A percentile compares a stretch with the other conserved stretches of the same genome.
These are phyloP conservation scores for Argyra leucocephala DNA, from an alignment of 2,888 invertebrate genomes.

Conservation along the genomic window DNA sequence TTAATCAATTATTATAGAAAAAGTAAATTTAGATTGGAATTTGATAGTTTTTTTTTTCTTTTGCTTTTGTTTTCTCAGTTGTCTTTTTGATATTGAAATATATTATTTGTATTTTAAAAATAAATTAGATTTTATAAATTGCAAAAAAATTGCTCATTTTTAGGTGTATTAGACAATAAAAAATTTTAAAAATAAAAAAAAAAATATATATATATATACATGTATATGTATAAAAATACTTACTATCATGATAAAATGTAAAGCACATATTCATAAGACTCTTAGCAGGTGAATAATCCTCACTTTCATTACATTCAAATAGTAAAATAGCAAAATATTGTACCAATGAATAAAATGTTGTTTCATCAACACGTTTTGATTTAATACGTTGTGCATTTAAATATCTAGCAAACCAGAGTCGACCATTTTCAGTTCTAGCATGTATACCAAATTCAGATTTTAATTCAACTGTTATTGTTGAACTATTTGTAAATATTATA, in stretches of 20 bases:
- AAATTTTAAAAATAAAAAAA: too few species aligned
- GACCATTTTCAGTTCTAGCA: conserved; percentile 53
- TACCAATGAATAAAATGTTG: conserved; percentile 58
- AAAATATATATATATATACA: too few species aligned
- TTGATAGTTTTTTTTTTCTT: too few species aligned
- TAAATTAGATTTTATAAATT: too few species aligned
- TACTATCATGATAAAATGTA: conserved; percentile 61
- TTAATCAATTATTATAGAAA: too few species aligned
- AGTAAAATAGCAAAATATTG: conserved; percentile 62
- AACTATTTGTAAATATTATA: conserved; percentile 51
- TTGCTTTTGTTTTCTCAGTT: too few species aligned
- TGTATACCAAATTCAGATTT: conserved; percentile 60
- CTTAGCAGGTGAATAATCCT: conserved; percentile 61
- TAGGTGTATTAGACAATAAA: too few species aligned
- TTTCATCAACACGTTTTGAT: conserved; percentile 53
- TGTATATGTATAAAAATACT: too few species aligned
- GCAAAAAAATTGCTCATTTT: too few species aligned
- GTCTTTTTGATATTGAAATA: too few species aligned
- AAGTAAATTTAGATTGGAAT: too few species aligned
- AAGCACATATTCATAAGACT: conserved; percentile 68
- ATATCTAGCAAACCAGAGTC: conserved; percentile 60
- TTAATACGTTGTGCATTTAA: conserved; percentile 56
- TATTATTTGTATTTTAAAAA: too few species aligned
- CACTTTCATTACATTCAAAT: conserved; percentile 62
- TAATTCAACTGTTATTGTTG: conserved; percentile 51